phyloP scores from a whole-genome alignment of 1,140 invertebrate species.

The Penaeus chinensis region DNA sequence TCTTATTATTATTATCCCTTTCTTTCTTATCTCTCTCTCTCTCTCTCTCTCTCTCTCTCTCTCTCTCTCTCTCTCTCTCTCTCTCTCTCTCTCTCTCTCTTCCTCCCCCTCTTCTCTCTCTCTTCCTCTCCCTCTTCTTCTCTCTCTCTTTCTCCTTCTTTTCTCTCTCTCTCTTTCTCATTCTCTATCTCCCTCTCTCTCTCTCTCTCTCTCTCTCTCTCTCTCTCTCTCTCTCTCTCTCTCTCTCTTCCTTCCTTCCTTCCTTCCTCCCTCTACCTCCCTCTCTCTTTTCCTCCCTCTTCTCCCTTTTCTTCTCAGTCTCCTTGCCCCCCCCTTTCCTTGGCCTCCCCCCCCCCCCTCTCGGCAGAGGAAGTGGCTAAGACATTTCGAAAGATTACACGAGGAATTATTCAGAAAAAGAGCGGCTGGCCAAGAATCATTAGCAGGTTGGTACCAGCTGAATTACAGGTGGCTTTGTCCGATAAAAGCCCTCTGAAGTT shows the following conservation, averaged over 20 bases:
- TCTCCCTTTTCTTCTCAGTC: not conserved
- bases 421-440: too few relatives aligned
- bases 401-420: too few relatives aligned
- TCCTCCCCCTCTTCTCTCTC: not conserved
- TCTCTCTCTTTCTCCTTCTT: too few relatives aligned
- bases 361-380: too few relatives aligned
- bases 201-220: too few relatives aligned
- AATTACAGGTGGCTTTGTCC: too few relatives aligned
- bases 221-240: not conserved
- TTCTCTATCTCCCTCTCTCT: too few relatives aligned
- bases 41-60: conserved; percentile 6
- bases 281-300: not conserved
- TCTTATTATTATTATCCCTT: conserved; percentile 13
- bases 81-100: not conserved
- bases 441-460: too few relatives aligned
- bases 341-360: not conserved
- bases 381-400: too few relatives aligned
- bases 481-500: too few relatives aligned
- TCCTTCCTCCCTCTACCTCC: not conserved
- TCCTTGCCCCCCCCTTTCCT: not conserved
- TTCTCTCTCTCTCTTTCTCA: conserved; percentile 7
- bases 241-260: not conserved
- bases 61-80: too few relatives aligned
- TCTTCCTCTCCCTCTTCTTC: not conserved
- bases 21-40: not conserved